These are phyloP conservation scores for Sparus aurata DNA, from an alignment of 2,797 vertebrate genomes.

Conservation along the genomic window DNA sequence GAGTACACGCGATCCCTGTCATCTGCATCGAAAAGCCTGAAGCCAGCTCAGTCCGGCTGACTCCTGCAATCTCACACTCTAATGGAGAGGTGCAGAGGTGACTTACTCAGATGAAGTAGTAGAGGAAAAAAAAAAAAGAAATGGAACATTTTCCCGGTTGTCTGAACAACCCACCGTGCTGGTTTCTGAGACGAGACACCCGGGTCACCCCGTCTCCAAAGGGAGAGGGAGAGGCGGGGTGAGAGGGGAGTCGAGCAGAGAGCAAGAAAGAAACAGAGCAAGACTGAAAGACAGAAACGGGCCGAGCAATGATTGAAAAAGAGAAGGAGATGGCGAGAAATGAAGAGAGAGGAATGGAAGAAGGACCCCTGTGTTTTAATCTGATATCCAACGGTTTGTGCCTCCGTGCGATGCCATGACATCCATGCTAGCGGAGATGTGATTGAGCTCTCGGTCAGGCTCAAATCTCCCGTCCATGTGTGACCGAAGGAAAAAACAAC, in stretches of 20 bases:
- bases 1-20: slow-evolving; percentile 33
- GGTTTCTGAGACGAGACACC: slow-evolving; percentile 60
- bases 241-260: slow-evolving; percentile 17
- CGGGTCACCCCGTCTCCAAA: slow-evolving; percentile 52
- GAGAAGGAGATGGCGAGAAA: slow-evolving; percentile 38
- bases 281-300: slow-evolving; percentile 47
- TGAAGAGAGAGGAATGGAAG: slow-evolving; percentile 42
- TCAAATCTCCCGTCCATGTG: slow-evolving; percentile 67
- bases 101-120: slow-evolving; percentile 66
- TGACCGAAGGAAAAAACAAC: slow-evolving; percentile 65
- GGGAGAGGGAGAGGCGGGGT: slow-evolving; percentile 1
- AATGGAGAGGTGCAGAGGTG: slow-evolving; percentile 76
- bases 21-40: slow-evolving; percentile 48
- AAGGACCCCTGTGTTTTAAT: slow-evolving; percentile 54
- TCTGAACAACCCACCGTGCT: slow-evolving; percentile 68
- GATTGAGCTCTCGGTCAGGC: slow-evolving; percentile 72
- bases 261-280: slow-evolving; percentile 52
- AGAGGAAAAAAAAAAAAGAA: slow-evolving; percentile 38
- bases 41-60: slow-evolving; percentile 37
- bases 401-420: slow-evolving; percentile 67
- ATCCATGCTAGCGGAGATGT: slow-evolving; percentile 65
- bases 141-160: slow-evolving; percentile 70
- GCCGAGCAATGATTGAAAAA: slow-evolving; percentile 29
- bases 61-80: slow-evolving; percentile 80
- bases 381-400: slow-evolving; percentile 68